Percentiles rank a stretch among this genome's conserved stretches.
phyloP scores from a whole-genome alignment of 1,140 invertebrate species.

The Apis dorsata region DNA sequence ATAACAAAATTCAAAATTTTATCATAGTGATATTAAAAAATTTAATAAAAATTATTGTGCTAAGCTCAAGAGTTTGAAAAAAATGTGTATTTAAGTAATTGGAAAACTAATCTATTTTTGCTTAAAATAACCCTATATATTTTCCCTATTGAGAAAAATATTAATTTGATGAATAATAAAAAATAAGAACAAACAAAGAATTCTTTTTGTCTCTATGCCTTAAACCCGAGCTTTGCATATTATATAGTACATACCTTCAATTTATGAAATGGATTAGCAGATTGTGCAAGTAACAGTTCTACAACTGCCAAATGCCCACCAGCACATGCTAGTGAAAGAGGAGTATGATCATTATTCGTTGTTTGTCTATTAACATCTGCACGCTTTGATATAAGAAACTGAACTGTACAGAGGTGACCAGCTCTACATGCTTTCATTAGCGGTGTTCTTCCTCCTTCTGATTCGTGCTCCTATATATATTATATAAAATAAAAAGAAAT shows the following conservation, averaged over 20 bases:
- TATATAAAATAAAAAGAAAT: neutral
- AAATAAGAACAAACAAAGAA: no score
- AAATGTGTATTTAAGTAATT: no score
- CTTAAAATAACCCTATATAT: no score
- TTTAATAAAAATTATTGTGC: neutral
- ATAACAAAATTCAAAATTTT: slow-evolving; percentile 39
- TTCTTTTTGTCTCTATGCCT: no score
- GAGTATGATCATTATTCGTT: slow-evolving; percentile 98
- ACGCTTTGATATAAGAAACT: slow-evolving; percentile 95
- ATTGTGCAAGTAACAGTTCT: slow-evolving; percentile 92
- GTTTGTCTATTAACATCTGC: slow-evolving; percentile 97
- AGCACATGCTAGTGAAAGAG: slow-evolving; percentile 97
- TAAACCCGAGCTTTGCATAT: no score
- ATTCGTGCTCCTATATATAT: slow-evolving; percentile 88
- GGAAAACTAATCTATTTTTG: no score
- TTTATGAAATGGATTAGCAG: slow-evolving; percentile 97
- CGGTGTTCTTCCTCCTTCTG: slow-evolving; percentile 96
- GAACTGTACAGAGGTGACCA: slow-evolving; percentile 98
- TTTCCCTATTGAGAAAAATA: no score
- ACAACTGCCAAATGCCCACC: slow-evolving; percentile 96
- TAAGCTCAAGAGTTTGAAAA: no score
- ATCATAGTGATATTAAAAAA: neutral
- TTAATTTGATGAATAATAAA: no score
- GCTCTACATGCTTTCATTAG: slow-evolving; percentile 99
- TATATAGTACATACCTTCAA: slow-evolving; percentile 85